These are phyloP conservation scores for Himalopsyche japonica DNA, from an alignment of 2,888 invertebrate species.

Conservation along the genomic window DNA sequence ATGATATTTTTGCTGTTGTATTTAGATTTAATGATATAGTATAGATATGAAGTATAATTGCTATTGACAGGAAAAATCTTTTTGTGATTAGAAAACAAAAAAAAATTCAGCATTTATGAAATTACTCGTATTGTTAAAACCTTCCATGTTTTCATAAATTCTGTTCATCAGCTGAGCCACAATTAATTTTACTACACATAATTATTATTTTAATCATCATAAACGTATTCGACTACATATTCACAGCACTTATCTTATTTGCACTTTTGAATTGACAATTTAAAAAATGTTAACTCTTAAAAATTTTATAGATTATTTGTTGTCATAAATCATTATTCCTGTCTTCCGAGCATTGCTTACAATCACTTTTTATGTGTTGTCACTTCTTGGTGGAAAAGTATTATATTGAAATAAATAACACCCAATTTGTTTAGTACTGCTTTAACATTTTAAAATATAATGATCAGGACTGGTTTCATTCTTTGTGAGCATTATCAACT, in stretches of 20 bases:
- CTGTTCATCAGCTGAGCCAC: neutral
- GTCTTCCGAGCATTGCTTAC: neutral
- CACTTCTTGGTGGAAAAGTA: too few relatives aligned
- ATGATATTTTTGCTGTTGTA: neutral
- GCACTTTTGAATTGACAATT: constrained; percentile 43
- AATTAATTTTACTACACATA: neutral
- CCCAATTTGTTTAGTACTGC: too few relatives aligned
- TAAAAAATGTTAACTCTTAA: constrained; percentile 48
- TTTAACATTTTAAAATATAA: too few relatives aligned
- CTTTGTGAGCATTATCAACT: too few relatives aligned
- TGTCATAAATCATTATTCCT: neutral
- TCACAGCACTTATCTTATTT: neutral
- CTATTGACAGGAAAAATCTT: neutral
- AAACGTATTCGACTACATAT: neutral
- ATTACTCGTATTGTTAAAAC: too few relatives aligned
- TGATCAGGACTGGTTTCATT: too few relatives aligned
- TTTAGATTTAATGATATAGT: neutral
- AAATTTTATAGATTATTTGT: constrained; percentile 44
- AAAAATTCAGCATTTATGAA: too few relatives aligned
- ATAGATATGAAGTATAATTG: neutral
- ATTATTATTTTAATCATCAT: neutral
- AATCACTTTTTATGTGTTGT: too few relatives aligned
- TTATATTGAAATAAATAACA: too few relatives aligned
- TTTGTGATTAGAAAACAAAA: too few relatives aligned
- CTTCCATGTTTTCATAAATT: too few relatives aligned